Evolutionary conservation across 2,888 invertebrate species (phyloP), one percentile per base, ranked within the genome.

Genomic region (Drosophila prolongata): DNA sequence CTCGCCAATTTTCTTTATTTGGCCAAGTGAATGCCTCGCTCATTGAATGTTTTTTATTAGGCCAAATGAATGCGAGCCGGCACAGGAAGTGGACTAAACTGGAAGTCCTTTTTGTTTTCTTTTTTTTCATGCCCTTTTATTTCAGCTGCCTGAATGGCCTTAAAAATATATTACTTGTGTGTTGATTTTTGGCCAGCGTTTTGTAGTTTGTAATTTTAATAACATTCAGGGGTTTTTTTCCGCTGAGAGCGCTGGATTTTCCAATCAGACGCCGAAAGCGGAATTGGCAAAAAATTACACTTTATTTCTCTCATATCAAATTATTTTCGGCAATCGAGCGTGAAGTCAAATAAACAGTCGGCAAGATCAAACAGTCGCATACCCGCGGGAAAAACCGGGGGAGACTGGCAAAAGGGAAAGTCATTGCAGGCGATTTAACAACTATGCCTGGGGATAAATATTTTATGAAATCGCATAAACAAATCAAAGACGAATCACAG

Each of bases 351-450:
- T 82, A 87, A 85, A 75, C 80, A 85, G 71, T 64, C 57, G 61
- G 57, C 42, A 65, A 81, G 87, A 87, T 87, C 87, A 87, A 87
- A 82, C 80, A 78, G 11, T 11, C 70, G 68, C 77, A 64, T 43
- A 57, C 56, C 19, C 19, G 50, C 34, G 53, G 27, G 43, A 30
- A 56, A 47, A 56, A 16, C 0, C 3, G 4, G 24, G 27, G 27
- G 13, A 24, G 49, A 35, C 77, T 68, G 74, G 57, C 76, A 84
- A 84, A 82, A 87, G 82, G 83, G 78, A 85, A 78, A 86, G 73
- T 79, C 84, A 87, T 89, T 86, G 84, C 90, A 90, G 80, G 83
- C 90, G 90, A 90, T 90, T 90, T 90, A 90, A 90, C 90, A 89
- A 89, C 86, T 79, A 74, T 86, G 89, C 90, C 83, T 66, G 81